phyloP scores from a whole-genome alignment of 2,113 vertebrate genomes.

The Galbula dea region DNA sequence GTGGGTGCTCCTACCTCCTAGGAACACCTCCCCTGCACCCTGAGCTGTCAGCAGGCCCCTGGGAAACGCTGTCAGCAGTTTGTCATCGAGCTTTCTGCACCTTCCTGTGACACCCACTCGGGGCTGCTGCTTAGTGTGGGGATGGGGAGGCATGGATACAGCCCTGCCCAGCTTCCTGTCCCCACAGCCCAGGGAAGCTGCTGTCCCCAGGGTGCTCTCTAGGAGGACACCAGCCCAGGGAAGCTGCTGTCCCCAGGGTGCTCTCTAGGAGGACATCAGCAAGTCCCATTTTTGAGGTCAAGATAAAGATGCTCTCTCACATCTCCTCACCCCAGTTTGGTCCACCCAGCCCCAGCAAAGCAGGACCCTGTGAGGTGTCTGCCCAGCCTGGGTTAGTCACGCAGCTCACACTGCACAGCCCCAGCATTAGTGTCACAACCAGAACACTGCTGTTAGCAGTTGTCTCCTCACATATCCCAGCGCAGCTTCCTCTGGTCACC shows the following conservation, averaged over 20 bases:
- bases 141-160: background rate
- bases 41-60: background rate
- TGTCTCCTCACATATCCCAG: slow-evolving; percentile 97
- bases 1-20: background rate
- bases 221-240: background rate
- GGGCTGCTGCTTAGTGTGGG: background rate
- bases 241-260: background rate
- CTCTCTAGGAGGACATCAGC: background rate
- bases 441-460: slow-evolving; percentile 10
- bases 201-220: background rate
- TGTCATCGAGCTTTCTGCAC: background rate
- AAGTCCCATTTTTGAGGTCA: background rate
- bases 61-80: background rate
- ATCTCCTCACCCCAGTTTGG: background rate
- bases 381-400: background rate
- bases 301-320: background rate
- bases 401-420: background rate
- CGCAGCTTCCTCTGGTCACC: slow-evolving; percentile 95
- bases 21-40: background rate
- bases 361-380: background rate
- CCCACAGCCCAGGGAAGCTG: background rate
- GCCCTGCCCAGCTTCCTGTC: background rate
- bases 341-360: background rate
- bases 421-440: slow-evolving; percentile 44
- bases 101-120: background rate